Conservation (phyloP, 2,113 vertebrate species). For the Plotosus lineatus region DNA sequence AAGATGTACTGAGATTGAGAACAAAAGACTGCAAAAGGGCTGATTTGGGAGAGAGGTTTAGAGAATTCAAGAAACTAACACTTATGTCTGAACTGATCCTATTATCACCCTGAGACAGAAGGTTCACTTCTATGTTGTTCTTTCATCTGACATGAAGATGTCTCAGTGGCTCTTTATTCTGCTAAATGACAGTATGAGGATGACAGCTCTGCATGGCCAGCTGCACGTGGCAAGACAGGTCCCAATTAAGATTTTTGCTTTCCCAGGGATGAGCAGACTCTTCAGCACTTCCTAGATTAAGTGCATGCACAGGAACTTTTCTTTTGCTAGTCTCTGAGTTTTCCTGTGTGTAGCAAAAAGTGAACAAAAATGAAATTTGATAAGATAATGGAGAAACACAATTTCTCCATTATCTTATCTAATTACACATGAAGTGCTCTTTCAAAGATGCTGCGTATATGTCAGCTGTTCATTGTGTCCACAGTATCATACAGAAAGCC, state of each 20-base stretch:
- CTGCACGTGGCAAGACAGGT: constrained; percentile 45
- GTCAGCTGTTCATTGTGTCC: constrained; percentile 50
- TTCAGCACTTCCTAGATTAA: constrained; percentile 63
- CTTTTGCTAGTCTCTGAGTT: constrained; percentile 61
- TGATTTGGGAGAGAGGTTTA: background rate
- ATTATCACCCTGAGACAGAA: background rate
- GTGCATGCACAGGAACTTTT: constrained; percentile 58
- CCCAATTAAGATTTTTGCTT: constrained; percentile 38
- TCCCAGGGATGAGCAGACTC: constrained; percentile 57
- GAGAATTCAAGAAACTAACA: background rate
- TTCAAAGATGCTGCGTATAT: constrained; percentile 35
- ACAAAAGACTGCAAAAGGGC: background rate
- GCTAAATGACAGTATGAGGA: background rate
- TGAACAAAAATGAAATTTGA: constrained; percentile 71
- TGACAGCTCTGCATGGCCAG: constrained; percentile 26
- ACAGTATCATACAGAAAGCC: constrained; percentile 41
- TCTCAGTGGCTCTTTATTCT: constrained; percentile 7
- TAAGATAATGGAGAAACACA: constrained; percentile 70
- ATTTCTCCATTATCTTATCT: constrained; percentile 68
- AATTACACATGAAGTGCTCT: constrained; percentile 53
- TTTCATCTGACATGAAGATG: background rate
- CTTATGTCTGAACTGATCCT: background rate
- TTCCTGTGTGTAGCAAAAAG: constrained; percentile 64
- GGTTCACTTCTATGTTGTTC: background rate
- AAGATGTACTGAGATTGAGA: background rate